Evolutionary conservation across 2,888 invertebrate species (phyloP).

Genomic region (Bombylius major): DNA sequence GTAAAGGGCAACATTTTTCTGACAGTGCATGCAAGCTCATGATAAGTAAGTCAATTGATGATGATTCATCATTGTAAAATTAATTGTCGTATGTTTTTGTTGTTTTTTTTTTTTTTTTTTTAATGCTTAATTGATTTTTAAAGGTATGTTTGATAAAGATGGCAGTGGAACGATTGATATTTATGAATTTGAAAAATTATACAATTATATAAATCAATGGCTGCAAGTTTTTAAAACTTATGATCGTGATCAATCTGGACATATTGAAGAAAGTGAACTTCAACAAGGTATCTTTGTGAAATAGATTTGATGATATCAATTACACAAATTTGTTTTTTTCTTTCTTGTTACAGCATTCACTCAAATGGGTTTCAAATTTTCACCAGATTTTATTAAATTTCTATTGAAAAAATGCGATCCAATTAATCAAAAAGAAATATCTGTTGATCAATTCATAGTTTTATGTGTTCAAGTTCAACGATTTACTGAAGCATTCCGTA

Average conservation of each 20-base stretch:
- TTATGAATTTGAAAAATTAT: constrained; percentile 73
- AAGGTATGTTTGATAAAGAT: constrained; percentile 82
- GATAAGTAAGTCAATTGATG: constrained; percentile 42
- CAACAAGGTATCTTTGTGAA: constrained; percentile 44
- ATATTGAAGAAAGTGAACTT: constrained; percentile 69
- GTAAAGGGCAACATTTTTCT: constrained; percentile 71
- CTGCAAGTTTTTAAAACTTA: constrained; percentile 69
- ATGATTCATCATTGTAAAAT: background rate
- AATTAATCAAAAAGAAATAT: constrained; percentile 47
- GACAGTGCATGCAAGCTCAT: constrained; percentile 73
- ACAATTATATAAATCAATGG: constrained; percentile 84
- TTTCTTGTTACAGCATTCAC: constrained; percentile 47
- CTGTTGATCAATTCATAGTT: constrained; percentile 81
- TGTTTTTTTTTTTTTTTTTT: background rate
- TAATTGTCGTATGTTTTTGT: constrained; percentile 9
- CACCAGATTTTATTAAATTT: constrained; percentile 62
- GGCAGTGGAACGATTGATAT: constrained; percentile 72
- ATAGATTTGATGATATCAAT: background rate
- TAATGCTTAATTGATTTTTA: constrained; percentile 14
- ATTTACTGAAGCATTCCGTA: constrained; percentile 76
- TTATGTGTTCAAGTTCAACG: constrained; percentile 78
- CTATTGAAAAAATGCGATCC: constrained; percentile 58
- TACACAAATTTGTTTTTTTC: background rate
- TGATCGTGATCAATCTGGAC: constrained; percentile 74
- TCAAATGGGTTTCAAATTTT: constrained; percentile 81